phyloP scores from a whole-genome alignment of 2,113 vertebrate species.

The Turdus rufiventris region DNA sequence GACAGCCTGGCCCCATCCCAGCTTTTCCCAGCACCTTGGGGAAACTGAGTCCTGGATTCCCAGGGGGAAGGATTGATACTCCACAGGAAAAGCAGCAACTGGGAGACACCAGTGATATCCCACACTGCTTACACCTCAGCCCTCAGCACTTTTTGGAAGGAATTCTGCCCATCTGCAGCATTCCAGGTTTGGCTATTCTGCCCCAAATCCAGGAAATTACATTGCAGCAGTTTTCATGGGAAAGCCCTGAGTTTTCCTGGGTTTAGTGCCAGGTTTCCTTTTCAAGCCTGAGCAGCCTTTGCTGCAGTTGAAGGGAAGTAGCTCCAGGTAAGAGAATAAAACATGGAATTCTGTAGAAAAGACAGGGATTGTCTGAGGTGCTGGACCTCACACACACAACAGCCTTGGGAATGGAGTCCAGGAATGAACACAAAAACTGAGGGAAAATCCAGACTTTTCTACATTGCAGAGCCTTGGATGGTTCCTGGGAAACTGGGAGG shows the following conservation, averaged over 20 bases:
- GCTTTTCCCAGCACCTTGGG: neutral
- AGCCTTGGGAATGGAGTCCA: neutral
- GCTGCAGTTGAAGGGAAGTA: neutral
- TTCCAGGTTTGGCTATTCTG: neutral
- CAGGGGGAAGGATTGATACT: neutral
- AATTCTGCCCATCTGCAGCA: neutral
- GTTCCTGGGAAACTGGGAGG: neutral
- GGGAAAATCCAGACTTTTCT: neutral
- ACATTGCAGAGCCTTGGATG: accelerated
- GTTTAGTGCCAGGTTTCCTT: neutral
- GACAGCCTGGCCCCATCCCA: neutral
- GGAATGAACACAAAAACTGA: neutral
- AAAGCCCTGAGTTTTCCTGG: neutral
- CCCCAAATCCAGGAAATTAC: neutral
- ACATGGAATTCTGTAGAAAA: neutral
- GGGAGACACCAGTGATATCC: neutral
- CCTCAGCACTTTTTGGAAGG: neutral
- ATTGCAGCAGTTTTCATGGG: neutral
- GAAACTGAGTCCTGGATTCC: neutral
- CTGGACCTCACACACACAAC: neutral
- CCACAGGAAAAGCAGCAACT: accelerated
- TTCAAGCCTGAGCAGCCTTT: neutral
- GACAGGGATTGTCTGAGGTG: neutral
- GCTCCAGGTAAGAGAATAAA: neutral
- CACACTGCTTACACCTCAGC: neutral